Conservation (phyloP, 2,113 vertebrate species). For the Protobothrops mucrosquamatus region DNA sequence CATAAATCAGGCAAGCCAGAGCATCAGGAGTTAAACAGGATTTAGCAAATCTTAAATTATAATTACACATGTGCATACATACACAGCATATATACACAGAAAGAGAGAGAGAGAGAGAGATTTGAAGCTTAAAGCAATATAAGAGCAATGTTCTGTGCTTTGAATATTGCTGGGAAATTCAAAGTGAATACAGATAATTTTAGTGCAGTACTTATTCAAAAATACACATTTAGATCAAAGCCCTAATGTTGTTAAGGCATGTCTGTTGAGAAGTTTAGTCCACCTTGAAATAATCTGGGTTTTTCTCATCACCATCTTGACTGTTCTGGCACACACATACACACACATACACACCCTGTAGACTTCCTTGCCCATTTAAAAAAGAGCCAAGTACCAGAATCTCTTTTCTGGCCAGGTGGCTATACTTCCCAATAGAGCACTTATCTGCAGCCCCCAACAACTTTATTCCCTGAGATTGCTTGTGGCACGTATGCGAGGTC, state of each 20-base stretch:
- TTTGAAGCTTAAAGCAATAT: background rate
- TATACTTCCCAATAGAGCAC: background rate
- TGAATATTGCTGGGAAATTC: background rate
- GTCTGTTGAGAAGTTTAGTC: background rate
- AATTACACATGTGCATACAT: background rate
- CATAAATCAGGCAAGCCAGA: background rate
- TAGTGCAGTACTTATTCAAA: background rate
- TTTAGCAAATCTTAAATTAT: background rate
- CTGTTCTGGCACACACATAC: background rate
- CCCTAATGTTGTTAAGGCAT: background rate
- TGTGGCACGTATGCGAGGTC: background rate
- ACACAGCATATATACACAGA: background rate
- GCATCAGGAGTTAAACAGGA: background rate
- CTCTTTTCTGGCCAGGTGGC: background rate
- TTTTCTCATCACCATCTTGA: background rate
- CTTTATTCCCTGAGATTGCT: background rate
- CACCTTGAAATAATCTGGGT: background rate
- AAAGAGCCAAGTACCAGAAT: background rate
- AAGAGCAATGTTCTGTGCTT: background rate
- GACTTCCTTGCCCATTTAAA: background rate
- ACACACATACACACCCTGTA: background rate
- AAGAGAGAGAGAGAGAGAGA: background rate
- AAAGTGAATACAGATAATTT: background rate
- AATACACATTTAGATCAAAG: background rate
- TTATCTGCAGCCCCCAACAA: background rate